Conservation (phyloP, 2,113 vertebrate species). For the Bubalus kerabau region DNA sequence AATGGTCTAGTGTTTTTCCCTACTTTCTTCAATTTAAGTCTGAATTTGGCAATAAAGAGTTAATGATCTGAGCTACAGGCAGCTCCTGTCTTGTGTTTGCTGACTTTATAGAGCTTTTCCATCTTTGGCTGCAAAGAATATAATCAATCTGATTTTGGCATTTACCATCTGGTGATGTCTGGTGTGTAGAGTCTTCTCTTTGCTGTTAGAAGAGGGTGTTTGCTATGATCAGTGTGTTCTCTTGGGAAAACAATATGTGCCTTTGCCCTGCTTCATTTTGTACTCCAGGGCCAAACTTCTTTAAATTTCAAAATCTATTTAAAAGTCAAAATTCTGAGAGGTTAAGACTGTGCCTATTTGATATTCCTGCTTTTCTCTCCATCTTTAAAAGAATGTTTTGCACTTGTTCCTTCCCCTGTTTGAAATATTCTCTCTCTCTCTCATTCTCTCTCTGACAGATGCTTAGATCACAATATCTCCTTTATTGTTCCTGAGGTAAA, state of each 20-base stretch:
- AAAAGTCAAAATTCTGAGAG: neutral
- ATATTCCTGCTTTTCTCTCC: neutral
- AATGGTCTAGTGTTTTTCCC: neutral
- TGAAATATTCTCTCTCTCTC: neutral
- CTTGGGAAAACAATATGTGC: neutral
- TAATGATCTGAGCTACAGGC: neutral
- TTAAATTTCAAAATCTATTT: neutral
- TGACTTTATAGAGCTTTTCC: neutral
- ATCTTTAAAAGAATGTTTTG: neutral
- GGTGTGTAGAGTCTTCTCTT: neutral
- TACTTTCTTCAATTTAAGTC: neutral
- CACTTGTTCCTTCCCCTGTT: neutral
- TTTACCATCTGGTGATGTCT: neutral
- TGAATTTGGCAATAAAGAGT: neutral
- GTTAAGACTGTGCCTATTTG: neutral
- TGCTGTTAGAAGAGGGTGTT: neutral
- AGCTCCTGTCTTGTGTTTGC: neutral
- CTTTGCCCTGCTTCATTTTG: neutral
- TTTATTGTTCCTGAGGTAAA: constrained; percentile 20
- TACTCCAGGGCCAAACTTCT: neutral
- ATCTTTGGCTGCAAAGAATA: neutral
- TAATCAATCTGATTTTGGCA: neutral
- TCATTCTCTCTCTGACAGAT: neutral
- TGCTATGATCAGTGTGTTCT: neutral
- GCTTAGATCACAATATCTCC: neutral